Evolutionary conservation across 2,888 invertebrate species (phyloP).

Genomic region (Phaonia tiefii): DNA sequence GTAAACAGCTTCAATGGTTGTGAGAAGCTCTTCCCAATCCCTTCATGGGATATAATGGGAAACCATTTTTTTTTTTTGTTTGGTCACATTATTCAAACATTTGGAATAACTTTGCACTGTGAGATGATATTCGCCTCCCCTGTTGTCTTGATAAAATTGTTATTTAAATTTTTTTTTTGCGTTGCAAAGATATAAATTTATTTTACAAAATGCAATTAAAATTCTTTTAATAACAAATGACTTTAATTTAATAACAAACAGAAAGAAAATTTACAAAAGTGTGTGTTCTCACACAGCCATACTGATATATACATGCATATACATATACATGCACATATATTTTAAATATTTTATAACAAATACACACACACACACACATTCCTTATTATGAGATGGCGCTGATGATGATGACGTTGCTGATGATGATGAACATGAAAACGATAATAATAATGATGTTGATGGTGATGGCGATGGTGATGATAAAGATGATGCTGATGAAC

Average conservation of each 20-base stretch:
- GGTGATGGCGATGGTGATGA: conserved; percentile 2
- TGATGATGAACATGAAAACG: not conserved
- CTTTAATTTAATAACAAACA: conserved; percentile 24
- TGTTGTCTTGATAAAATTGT: too few relatives aligned
- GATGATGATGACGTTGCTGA: conserved; percentile 8
- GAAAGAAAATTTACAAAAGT: conserved; percentile 1
- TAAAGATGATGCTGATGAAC: not conserved
- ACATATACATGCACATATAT: conserved; percentile 9
- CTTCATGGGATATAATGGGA: too few relatives aligned
- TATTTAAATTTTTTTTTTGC: too few relatives aligned
- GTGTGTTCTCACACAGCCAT: not conserved
- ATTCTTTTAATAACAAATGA: conserved; percentile 37
- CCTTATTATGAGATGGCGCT: not conserved
- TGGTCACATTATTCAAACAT: too few relatives aligned
- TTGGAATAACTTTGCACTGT: too few relatives aligned
- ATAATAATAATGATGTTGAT: not conserved
- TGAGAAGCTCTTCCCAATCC: too few relatives aligned
- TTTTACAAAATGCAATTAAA: conserved; percentile 41
- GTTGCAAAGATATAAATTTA: conserved; percentile 30
- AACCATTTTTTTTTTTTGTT: too few relatives aligned
- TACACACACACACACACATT: conserved; percentile 17
- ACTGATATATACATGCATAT: not conserved
- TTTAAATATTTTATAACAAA: conserved; percentile 40
- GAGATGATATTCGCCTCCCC: too few relatives aligned
- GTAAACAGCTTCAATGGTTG: too few relatives aligned